Evolutionary conservation across 2,113 vertebrate species (phyloP).

Genomic region (Hyla sarda): DNA sequence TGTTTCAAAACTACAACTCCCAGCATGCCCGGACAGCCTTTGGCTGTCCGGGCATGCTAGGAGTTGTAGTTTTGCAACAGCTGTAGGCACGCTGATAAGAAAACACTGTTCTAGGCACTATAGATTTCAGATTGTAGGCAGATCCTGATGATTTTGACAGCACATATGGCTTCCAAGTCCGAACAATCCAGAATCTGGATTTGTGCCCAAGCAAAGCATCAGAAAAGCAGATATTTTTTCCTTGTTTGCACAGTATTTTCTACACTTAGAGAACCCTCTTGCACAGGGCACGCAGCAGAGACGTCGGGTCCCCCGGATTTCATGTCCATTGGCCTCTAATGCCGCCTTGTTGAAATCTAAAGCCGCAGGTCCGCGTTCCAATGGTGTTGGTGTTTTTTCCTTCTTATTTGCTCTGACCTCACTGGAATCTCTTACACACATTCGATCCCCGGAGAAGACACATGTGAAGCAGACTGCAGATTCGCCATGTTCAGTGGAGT

Average conservation of each 20-base stretch:
- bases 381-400: neutral
- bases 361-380: constrained; percentile 8
- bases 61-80: too few relatives aligned
- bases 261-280: neutral
- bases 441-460: neutral
- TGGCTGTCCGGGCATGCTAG: too few relatives aligned
- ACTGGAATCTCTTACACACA: constrained; percentile 14
- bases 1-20: too few relatives aligned
- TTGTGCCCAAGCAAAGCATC: neutral
- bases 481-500: constrained; percentile 15
- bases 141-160: neutral
- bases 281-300: too few relatives aligned
- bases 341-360: constrained; percentile 17
- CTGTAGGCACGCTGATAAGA: too few relatives aligned
- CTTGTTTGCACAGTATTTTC: neutral
- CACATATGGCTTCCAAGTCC: neutral
- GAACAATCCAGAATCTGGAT: neutral
- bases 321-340: neutral
- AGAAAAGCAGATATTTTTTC: neutral
- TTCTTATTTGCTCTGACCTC: neutral
- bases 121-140: neutral
- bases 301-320: neutral
- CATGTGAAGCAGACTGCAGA: constrained; percentile 3
- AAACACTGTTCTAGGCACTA: too few relatives aligned
- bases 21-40: too few relatives aligned